A percentile compares a stretch with the other conserved stretches of the same genome.
Conservation (phyloP, 1,140 invertebrate species). For the Aplysia californica region DNA sequence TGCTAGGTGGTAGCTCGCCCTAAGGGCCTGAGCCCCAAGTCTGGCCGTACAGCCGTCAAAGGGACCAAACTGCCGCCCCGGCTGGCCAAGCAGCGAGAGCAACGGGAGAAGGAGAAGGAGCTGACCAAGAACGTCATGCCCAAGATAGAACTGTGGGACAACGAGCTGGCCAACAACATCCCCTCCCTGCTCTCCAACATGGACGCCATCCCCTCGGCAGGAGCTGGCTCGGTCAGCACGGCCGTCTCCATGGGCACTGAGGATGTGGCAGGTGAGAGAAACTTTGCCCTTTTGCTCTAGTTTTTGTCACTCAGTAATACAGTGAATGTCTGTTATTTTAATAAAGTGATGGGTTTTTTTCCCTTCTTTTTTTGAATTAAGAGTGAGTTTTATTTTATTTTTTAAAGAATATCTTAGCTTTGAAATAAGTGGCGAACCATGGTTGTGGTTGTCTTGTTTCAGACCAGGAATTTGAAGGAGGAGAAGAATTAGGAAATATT, state of each 20-base stretch:
- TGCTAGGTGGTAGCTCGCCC: constrained; percentile 61
- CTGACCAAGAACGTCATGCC: constrained; percentile 55
- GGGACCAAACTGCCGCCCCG: constrained; percentile 79
- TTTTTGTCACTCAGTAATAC: too few species aligned
- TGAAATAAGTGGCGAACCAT: not conserved
- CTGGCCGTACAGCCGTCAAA: constrained; percentile 60
- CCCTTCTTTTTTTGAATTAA: not conserved
- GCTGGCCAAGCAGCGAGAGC: constrained; percentile 80
- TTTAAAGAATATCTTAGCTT: not conserved
- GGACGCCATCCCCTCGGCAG: too few species aligned
- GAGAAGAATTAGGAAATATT: too few species aligned
- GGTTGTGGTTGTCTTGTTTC: not conserved
- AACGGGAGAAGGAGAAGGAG: constrained; percentile 51
- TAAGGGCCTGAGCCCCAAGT: constrained; percentile 69
- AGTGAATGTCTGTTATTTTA: too few species aligned
- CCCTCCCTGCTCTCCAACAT: constrained; percentile 34
- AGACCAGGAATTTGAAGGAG: too few species aligned
- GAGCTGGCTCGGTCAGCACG: not conserved
- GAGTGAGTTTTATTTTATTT: not conserved
- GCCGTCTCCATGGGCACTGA: too few species aligned
- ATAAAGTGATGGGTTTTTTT: not conserved
- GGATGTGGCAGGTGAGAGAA: constrained; percentile 16
- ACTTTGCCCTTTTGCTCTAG: too few species aligned
- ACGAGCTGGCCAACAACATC: constrained; percentile 66
- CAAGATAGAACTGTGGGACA: constrained; percentile 67